Conservation (phyloP, 2,888 invertebrate genomes). For the Sinodicranocentrus sp. region DNA sequence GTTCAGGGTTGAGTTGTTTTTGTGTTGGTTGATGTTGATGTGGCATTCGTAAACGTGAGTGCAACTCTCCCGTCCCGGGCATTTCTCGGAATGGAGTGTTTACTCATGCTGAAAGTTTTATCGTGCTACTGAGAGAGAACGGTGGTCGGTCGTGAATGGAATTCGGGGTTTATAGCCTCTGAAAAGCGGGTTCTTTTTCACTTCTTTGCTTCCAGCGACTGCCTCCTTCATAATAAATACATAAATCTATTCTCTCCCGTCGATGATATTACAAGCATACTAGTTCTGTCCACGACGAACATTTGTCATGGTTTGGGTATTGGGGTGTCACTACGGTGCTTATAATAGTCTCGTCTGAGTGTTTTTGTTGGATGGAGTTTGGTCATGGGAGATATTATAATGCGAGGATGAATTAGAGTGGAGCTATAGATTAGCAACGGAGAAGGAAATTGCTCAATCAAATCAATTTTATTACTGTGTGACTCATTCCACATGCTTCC, state of each 20-base stretch:
- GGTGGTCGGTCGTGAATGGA: not conserved
- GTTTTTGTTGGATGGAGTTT: not conserved
- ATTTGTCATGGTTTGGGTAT: not conserved
- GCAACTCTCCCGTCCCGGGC: slow-evolving; percentile 37
- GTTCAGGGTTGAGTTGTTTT: slow-evolving; percentile 44
- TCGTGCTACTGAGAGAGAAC: slow-evolving; percentile 25
- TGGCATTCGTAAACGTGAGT: not conserved
- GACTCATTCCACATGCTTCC: slow-evolving; percentile 40
- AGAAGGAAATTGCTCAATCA: slow-evolving; percentile 61
- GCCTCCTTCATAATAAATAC: slow-evolving; percentile 35
- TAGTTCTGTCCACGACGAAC: not conserved
- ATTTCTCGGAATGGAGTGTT: slow-evolving; percentile 54
- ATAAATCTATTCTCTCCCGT: slow-evolving; percentile 20
- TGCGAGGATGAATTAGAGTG: slow-evolving; percentile 26
- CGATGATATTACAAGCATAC: not conserved
- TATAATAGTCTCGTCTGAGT: too few species aligned
- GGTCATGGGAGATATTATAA: slow-evolving; percentile 31
- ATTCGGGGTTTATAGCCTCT: not conserved
- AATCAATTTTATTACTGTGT: slow-evolving; percentile 59
- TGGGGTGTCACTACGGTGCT: too few species aligned
- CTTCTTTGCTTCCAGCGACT: slow-evolving; percentile 3
- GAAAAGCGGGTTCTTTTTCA: not conserved
- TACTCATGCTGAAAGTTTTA: slow-evolving; percentile 57
- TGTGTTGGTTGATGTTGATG: not conserved
- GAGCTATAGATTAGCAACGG: slow-evolving; percentile 41